A percentile compares a stretch with the other conserved stretches of the same genome.
Evolutionary conservation across 2,888 invertebrate genomes (phyloP).

Genomic region (Odontocerum albicorne): DNA sequence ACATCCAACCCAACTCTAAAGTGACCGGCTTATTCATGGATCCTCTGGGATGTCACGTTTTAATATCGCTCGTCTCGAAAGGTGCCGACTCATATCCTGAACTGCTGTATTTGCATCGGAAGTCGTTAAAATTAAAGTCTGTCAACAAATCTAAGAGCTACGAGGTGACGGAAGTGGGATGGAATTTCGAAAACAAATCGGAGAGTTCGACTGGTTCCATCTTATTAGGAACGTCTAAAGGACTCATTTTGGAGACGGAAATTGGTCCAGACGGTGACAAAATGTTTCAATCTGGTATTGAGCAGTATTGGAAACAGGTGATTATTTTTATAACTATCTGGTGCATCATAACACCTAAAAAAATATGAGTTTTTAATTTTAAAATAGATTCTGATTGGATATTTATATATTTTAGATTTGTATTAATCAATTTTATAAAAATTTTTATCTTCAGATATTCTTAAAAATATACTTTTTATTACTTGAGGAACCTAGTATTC

Average conservation of each 20-base stretch:
- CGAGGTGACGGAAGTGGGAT: slow-evolving; percentile 88
- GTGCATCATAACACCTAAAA: background rate
- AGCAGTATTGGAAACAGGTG: slow-evolving; percentile 87
- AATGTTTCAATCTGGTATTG: slow-evolving; percentile 71
- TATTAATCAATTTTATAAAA: too few species aligned
- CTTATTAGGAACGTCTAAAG: slow-evolving; percentile 86
- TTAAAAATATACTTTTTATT: too few species aligned
- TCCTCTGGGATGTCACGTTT: slow-evolving; percentile 82
- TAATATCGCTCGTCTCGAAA: slow-evolving; percentile 72
- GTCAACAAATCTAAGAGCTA: slow-evolving; percentile 69
- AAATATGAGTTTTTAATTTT: background rate
- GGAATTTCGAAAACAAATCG: slow-evolving; percentile 76
- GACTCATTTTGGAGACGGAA: slow-evolving; percentile 89
- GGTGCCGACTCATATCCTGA: slow-evolving; percentile 64
- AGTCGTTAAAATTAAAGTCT: slow-evolving; percentile 70
- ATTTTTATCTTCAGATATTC: too few species aligned
- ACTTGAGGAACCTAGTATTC: too few species aligned
- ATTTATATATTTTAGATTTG: too few species aligned
- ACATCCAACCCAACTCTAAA: slow-evolving; percentile 59
- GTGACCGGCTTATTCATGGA: slow-evolving; percentile 77
- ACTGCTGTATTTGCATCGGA: slow-evolving; percentile 77
- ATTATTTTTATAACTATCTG: too few species aligned
- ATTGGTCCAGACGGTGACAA: slow-evolving; percentile 80
- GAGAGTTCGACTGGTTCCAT: slow-evolving; percentile 79
- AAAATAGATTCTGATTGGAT: too few species aligned